Evolutionary conservation across 1,140 invertebrate species (phyloP).

Genomic region (Halictus rubicundus): DNA sequence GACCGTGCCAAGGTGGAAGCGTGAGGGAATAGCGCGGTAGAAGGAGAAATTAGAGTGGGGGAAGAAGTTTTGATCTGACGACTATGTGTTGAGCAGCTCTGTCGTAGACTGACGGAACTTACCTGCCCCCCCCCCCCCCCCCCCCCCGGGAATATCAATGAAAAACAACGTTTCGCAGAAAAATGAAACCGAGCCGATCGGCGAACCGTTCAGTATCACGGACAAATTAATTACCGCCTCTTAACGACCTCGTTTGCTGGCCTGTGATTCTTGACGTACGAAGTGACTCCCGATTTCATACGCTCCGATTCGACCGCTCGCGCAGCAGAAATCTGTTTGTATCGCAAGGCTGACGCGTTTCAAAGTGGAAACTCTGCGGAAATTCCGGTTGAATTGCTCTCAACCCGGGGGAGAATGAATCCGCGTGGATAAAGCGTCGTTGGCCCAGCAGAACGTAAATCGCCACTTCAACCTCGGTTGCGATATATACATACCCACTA

Average conservation of each 20-base stretch:
- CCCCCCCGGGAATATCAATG: background rate
- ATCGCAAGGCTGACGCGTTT: background rate
- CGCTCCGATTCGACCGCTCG: constrained; percentile 9
- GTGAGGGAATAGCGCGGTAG: no score
- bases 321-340: background rate
- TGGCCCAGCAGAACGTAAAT: background rate
- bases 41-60: no score
- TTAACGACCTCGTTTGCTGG: constrained; percentile 44
- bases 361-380: constrained; percentile 24
- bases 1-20: no score
- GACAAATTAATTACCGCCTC: constrained; percentile 45
- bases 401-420: background rate
- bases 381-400: constrained; percentile 7
- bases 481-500: background rate
- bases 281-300: constrained; percentile 42
- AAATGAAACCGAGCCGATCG: constrained; percentile 15
- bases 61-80: no score
- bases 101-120: constrained; percentile 7
- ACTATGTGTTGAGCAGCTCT: no score
- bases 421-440: no score
- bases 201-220: constrained; percentile 5
- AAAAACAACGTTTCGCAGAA: background rate
- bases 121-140: no score
- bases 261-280: constrained; percentile 2
- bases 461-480: background rate